Conservation (phyloP, 92 coral and sea anemone species). For the Epizoanthus stellaris region DNA sequence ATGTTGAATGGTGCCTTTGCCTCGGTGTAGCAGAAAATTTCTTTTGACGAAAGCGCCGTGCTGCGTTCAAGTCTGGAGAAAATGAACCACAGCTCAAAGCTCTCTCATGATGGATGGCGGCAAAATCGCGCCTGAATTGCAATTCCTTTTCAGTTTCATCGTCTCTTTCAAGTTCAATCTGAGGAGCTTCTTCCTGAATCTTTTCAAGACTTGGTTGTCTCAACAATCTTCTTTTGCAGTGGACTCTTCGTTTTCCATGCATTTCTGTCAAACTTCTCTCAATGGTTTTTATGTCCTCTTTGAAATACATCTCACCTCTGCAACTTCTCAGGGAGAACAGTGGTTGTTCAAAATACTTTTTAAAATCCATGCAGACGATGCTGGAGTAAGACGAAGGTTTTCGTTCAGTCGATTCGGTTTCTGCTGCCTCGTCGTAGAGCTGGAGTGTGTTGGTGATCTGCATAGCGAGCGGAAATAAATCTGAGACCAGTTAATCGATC, state of each 20-base stretch:
- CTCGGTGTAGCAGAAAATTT: background rate
- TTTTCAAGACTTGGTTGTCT: constrained; percentile 30
- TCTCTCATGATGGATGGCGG: constrained; percentile 31
- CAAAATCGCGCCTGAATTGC: constrained; percentile 8
- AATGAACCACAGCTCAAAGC: constrained; percentile 23
- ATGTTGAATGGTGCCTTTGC: too few species aligned
- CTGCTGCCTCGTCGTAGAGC: background rate
- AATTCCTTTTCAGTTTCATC: constrained; percentile 2
- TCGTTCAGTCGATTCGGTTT: background rate
- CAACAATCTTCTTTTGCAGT: background rate
- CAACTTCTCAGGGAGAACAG: background rate
- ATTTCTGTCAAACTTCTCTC: constrained; percentile 26
- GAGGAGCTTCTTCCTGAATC: constrained; percentile 9
- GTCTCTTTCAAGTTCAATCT: constrained; percentile 1
- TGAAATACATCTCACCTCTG: constrained; percentile 10
- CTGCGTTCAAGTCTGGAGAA: constrained; percentile 10
- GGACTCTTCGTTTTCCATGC: background rate
- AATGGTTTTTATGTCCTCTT: constrained; percentile 5
- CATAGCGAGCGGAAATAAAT: background rate
- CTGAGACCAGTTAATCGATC: background rate
- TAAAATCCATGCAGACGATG: background rate
- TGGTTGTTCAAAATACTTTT: background rate
- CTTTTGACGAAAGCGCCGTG: constrained; percentile 16
- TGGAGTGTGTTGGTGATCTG: background rate
- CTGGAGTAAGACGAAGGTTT: background rate